Evolutionary conservation across 2,113 vertebrate genomes (phyloP).

Genomic region (Gallinago media): DNA sequence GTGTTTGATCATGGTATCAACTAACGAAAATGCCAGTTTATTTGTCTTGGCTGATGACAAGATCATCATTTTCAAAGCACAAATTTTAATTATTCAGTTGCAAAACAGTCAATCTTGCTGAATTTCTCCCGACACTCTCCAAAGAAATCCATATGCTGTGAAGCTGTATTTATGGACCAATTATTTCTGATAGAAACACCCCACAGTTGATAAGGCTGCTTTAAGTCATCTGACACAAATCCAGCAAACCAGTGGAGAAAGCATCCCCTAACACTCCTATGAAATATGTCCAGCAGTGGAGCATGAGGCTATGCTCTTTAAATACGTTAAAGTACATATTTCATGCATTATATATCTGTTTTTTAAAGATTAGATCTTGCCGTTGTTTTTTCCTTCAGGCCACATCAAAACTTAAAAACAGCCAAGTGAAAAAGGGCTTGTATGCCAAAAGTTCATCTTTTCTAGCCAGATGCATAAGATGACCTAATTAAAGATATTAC

Average conservation of each 20-base stretch:
- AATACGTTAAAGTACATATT: neutral
- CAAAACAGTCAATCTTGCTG: neutral
- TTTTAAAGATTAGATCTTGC: neutral
- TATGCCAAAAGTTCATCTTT: neutral
- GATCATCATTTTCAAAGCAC: slow-evolving; percentile 21
- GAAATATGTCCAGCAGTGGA: neutral
- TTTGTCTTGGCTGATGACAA: neutral
- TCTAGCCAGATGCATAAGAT: neutral
- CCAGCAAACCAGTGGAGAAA: neutral
- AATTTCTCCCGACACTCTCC: neutral
- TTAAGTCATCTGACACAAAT: neutral
- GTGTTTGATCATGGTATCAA: slow-evolving; percentile 19
- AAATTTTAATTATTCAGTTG: slow-evolving; percentile 27
- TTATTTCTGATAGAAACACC: neutral
- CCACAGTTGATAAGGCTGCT: neutral
- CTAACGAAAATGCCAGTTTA: neutral
- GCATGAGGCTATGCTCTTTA: neutral
- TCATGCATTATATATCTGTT: neutral
- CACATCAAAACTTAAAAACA: neutral
- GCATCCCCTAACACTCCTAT: neutral
- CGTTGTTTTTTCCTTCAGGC: neutral
- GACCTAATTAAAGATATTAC: neutral
- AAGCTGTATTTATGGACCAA: neutral
- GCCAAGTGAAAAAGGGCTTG: neutral
- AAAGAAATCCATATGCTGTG: neutral